Base-by-base conservation (phyloP, 2,113 vertebrate species). In the Oryzias javanicus region DNA sequence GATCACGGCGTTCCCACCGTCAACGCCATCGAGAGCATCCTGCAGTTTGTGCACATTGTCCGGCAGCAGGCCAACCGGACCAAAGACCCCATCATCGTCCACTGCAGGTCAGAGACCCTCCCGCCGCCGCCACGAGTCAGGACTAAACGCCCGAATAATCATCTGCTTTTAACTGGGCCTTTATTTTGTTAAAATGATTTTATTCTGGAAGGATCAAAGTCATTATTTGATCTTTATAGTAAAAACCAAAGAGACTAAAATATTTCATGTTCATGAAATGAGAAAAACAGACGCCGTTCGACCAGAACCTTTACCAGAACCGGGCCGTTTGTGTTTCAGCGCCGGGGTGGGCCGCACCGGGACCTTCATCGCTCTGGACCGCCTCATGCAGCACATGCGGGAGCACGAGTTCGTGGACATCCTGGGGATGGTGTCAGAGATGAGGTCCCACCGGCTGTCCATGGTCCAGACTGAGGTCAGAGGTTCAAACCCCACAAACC, bases 381-480 rank as follows among this genome's bases (percentile, higher is more conserved):
- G 96, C 1, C 93, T 99, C 12, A 74, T 97, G 87, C 97, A 99
- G 89, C 96, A 98, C 75, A 94, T 99, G 60, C 87, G 92, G 3
- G 95, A 98, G 14, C 97, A 98, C 0, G 95, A 98, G 72, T 97
- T 93, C 0, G 93, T 92, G 0, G 97, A 99, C 74, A 89, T 99
- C 40, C 63, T 99, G 75, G 96, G 96, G 0, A 83, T 98, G 86
- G 96, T 99, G 78, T 94, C 94, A 0, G 95, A 99, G 76, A 95
- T 99, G 94, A 86, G 96, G 15, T 94, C 95, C 0, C 95, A 96
- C 74, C 91, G 97, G 15, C 94, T 98, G 88, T 98, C 92, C 40
- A 98, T 99, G 97, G 97, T 99, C 41, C 97, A 99, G 85, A 98
- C 97, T 0, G 97, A 99, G 95, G 97, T 72, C 18, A 35, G 68